A percentile compares a stretch with the other conserved stretches of the same genome.
phyloP scores from a whole-genome alignment of 2,113 vertebrate species.

The Sylvilagus bachmani region DNA sequence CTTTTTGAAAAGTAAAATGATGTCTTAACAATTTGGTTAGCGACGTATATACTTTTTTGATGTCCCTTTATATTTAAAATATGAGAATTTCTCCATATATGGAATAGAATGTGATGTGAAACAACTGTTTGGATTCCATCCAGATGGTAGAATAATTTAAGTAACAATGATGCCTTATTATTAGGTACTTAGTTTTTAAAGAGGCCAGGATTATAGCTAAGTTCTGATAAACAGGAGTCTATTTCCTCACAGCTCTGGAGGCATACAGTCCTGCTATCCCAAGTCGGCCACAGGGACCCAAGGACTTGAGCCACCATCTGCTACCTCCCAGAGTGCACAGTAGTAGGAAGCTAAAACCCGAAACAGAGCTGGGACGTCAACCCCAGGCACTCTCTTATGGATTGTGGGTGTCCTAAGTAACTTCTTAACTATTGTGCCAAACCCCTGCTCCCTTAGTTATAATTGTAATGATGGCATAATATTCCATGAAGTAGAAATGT shows the following conservation, averaged over 20 bases:
- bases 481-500: conserved; percentile 24
- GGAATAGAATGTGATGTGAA: neutral
- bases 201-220: neutral
- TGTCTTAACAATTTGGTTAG: neutral
- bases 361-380: too few relatives aligned
- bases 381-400: too few relatives aligned
- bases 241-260: neutral
- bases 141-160: neutral
- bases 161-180: neutral
- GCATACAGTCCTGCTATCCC: too few relatives aligned
- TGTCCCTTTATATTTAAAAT: neutral
- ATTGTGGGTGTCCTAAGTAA: too few relatives aligned
- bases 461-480: conserved; percentile 58
- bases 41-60: neutral
- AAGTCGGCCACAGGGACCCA: too few relatives aligned
- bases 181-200: neutral
- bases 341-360: too few relatives aligned
- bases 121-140: neutral
- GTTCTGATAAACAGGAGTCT: neutral
- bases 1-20: neutral
- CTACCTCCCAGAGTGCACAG: too few relatives aligned
- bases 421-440: too few relatives aligned
- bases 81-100: neutral
- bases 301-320: too few relatives aligned
- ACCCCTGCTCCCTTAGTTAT: neutral